Conservation (phyloP, 2,797 vertebrate genomes). For the Malurus leucopterus region DNA sequence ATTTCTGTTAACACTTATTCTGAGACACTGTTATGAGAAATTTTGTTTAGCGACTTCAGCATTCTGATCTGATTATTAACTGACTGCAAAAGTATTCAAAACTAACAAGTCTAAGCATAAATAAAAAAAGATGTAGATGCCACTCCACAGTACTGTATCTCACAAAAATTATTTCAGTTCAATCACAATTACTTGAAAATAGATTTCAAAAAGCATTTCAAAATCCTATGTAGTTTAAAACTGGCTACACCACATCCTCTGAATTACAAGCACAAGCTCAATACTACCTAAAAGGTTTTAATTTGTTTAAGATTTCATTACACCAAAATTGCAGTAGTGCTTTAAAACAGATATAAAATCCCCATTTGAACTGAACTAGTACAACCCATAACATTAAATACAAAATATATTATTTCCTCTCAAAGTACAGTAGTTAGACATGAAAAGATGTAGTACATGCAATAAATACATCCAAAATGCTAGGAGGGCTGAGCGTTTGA, state of each 20-base stretch:
- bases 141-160: background rate
- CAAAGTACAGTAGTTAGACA: slow-evolving; percentile 10
- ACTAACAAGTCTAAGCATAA: background rate
- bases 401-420: background rate
- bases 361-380: background rate
- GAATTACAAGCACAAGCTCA: background rate
- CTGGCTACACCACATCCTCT: background rate
- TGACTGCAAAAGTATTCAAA: background rate
- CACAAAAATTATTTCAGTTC: background rate
- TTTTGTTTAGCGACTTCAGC: background rate
- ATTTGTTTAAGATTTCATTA: background rate
- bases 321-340: background rate
- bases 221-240: background rate
- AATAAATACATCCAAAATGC: background rate
- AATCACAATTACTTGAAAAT: slow-evolving; percentile 11
- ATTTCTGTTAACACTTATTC: background rate
- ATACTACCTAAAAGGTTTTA: background rate
- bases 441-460: background rate
- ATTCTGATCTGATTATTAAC: background rate
- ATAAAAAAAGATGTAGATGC: background rate
- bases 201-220: background rate
- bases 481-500: background rate
- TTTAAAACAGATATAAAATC: background rate
- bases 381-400: background rate
- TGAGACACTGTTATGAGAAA: background rate